Evolutionary conservation across 2,888 invertebrate genomes (phyloP), one percentile per base, ranked within the genome.

Genomic region (Ganaspis brasiliensis): DNA sequence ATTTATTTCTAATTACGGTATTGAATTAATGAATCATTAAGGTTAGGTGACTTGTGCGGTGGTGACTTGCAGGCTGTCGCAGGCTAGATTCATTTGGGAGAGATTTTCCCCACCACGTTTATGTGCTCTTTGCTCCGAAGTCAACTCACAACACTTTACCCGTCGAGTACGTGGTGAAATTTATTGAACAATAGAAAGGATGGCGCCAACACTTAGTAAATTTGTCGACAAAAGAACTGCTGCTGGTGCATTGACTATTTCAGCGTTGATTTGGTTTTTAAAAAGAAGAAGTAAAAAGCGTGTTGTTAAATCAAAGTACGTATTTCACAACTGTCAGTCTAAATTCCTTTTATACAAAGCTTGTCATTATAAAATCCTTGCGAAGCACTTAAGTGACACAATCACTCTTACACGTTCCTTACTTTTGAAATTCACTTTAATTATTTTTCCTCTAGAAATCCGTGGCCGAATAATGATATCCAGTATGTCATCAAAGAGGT

Each of bases 121-220:
- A 71, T 72, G 40, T 79, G 74, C 49, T 74, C 72, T 79, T 79
- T 76, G 78, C 56, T 74, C 78, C 57, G 56, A 24, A 71, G 57
- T 37, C 70, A 40, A 45, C 21, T 31, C 73, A 73, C 59, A 56
- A 73, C 59, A 73, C 59, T 73, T 61, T 24, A 71, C 70, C 61
- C 45, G 56, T 56, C 8, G 16, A 57, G 67, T 37, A 56, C 21
- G 26, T 55, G 52, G 40, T 52, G 37, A 73, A 56, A 55, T 61
- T 31, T 21, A 45, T 21, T 24, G 40, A 67, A 67, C 24, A 67
- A 63, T 63, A 63, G 37, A 63, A 26, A 83, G 75, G 77, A 96
- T 96, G 96, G 96, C 96, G 85, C 96, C 96, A 84, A 94, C 93
- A 90, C 93, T 96, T 82, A 96, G 96, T 92, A 96, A 96, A 94